phyloP scores from a whole-genome alignment of 2,113 vertebrate species.

The Anoplopoma fimbria region DNA sequence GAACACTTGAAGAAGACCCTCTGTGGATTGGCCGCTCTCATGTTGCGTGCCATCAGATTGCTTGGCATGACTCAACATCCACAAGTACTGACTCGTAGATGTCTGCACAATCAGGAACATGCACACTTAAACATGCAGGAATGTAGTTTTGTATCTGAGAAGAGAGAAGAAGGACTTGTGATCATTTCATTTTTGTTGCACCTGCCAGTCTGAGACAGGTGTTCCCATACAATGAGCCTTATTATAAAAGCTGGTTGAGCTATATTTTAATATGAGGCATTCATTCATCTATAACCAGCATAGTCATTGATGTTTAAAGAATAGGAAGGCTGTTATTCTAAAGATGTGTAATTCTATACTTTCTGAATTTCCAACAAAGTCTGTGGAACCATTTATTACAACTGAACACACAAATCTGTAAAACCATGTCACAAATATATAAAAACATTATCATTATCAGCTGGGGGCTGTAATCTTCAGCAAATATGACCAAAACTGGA shows the following conservation, averaged over 20 bases:
- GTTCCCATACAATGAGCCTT: not conserved
- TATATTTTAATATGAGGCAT: not conserved
- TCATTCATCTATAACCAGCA: not conserved
- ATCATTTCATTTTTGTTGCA: conserved; percentile 7
- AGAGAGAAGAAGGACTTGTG: not conserved
- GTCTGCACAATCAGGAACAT: not conserved
- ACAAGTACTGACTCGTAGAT: not conserved
- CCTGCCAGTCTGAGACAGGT: not conserved
- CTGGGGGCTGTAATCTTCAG: no score
- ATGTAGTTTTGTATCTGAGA: not conserved
- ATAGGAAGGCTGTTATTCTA: not conserved
- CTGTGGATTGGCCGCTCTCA: not conserved
- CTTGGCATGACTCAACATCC: conserved; percentile 8
- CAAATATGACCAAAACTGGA: no score
- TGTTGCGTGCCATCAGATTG: not conserved
- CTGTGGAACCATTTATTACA: not conserved
- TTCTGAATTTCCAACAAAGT: not conserved
- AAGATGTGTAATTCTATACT: not conserved
- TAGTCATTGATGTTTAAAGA: not conserved
- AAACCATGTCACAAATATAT: no score
- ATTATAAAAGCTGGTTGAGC: not conserved
- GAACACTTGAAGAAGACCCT: not conserved
- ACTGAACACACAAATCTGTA: no score
- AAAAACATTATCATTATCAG: no score
- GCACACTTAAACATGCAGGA: conserved; percentile 1